A percentile compares a stretch with the other conserved stretches of the same genome.
Conservation (phyloP, 2,797 vertebrate species). For the Acanthurus leucopareius region DNA sequence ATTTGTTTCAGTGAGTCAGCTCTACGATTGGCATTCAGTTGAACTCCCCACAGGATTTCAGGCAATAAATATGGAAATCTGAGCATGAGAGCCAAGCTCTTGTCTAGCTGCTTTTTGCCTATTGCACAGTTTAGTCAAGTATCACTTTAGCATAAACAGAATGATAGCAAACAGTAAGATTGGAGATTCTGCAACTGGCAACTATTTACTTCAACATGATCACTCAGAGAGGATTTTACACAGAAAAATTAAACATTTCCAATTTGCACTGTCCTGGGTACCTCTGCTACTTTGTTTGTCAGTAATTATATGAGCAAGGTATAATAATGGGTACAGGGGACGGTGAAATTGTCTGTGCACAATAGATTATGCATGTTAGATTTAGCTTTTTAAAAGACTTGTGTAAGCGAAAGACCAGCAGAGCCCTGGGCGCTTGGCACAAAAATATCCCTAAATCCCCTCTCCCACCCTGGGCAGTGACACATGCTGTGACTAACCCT, state of each 20-base stretch:
- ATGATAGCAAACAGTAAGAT: conserved; percentile 78
- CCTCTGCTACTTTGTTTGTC: conserved; percentile 33
- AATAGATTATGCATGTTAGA: conserved; percentile 65
- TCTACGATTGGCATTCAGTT: conserved; percentile 84
- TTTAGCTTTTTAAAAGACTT: conserved; percentile 59
- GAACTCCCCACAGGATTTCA: conserved; percentile 84
- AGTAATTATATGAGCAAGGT: conserved; percentile 46
- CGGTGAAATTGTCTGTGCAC: conserved; percentile 45
- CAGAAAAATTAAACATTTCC: conserved; percentile 49
- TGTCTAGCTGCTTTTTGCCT: conserved; percentile 78
- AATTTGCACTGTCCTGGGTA: conserved; percentile 32
- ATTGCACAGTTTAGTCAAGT: conserved; percentile 84
- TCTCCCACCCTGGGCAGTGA: conserved; percentile 70
- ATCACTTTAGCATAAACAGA: conserved; percentile 82
- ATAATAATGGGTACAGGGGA: conserved; percentile 33
- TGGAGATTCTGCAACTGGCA: conserved; percentile 67
- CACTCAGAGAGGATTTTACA: conserved; percentile 55
- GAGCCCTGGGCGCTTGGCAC: conserved; percentile 71
- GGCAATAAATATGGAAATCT: conserved; percentile 89
- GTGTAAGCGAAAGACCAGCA: conserved; percentile 60
- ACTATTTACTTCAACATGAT: conserved; percentile 66
- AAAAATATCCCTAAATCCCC: conserved; percentile 76
- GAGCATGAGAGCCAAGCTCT: conserved; percentile 81
- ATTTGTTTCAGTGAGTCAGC: conserved; percentile 78
- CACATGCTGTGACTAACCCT: conserved; percentile 78